Evolutionary conservation across 2,888 invertebrate genomes (phyloP), one percentile per base, ranked within the genome.

Genomic region (Iselma pallidipennis): DNA sequence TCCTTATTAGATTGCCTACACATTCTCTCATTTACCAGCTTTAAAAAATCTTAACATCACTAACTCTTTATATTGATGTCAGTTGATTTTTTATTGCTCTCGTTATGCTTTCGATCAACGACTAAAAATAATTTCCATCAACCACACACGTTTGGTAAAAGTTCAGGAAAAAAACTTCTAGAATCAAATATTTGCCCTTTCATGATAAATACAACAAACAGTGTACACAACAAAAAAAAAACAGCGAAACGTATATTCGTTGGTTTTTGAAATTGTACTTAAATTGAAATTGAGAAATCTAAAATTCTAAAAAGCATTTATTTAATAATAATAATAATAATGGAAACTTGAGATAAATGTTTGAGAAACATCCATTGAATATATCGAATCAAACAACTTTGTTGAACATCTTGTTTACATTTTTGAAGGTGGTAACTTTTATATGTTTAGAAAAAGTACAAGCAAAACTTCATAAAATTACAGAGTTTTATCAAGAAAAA

Each of bases 361-460:
- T 37, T n/a, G n/a, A n/a, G 16, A 54, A 54, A 48, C 55, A 45
- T 50, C 58, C 51, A 6, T 50, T 55, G 28, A 61, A 19, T 53
- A 29, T 49, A 23, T 23, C n/a, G 51, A 31, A 52, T 56, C 25
- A 26, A 37, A 26, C 21, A 62, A 55, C 31, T 62, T 62, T 58
- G 55, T 58, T 55, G 50, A 50, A 55, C 62, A 50, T 62, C 58
- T 62, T 62, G 62, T 62, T 62, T 63, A 59, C 56, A 59, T 55
- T 55, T 59, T 49, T 52, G 49, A 56, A 59, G 37, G 63, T 57
- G 59, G 33, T 49, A 56, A 52, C 59, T 55, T 49, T 57, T 57
- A 57, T 57, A 48, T 58, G 56, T 50, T 60, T 51, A 49, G 31
- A 61, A 61, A 60, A 61, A 55, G 49, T 61, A 52, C 42, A 49